These are phyloP conservation scores for Megaceryle alcyon DNA, from an alignment of 2,797 vertebrate species.

Conservation along the genomic window DNA sequence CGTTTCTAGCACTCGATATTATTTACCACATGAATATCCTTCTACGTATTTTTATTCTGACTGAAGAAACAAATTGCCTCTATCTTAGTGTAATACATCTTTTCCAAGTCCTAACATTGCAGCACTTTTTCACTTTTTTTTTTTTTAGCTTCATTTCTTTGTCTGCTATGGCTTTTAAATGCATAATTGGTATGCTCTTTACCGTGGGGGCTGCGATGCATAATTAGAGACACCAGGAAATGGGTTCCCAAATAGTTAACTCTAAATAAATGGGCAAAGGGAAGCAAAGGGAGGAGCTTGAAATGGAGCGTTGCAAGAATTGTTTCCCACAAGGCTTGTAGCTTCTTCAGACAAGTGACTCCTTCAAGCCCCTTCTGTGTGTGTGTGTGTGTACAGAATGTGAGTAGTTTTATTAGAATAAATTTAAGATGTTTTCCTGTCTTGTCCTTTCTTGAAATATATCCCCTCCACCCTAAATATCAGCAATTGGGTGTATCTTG, in stretches of 20 bases:
- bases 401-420: background rate
- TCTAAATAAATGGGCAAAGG: background rate
- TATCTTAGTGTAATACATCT: background rate
- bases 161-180: background rate
- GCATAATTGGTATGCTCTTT: background rate
- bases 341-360: background rate
- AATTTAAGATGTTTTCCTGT: background rate
- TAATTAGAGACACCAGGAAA: background rate
- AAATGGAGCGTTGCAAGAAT: background rate
- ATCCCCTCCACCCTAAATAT: background rate
- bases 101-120: background rate
- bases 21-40: background rate
- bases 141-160: background rate
- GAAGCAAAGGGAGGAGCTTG: background rate
- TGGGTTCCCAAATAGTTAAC: background rate
- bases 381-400: background rate
- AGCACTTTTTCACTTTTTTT: background rate
- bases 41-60: background rate
- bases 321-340: background rate
- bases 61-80: background rate
- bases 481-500: background rate
- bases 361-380: background rate
- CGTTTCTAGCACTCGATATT: background rate
- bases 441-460: background rate
- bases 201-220: accelerated